Percentiles rank a stretch among this genome's conserved stretches.
Conservation (phyloP, 1,140 invertebrate species). For the Tetramorium alpestre region DNA sequence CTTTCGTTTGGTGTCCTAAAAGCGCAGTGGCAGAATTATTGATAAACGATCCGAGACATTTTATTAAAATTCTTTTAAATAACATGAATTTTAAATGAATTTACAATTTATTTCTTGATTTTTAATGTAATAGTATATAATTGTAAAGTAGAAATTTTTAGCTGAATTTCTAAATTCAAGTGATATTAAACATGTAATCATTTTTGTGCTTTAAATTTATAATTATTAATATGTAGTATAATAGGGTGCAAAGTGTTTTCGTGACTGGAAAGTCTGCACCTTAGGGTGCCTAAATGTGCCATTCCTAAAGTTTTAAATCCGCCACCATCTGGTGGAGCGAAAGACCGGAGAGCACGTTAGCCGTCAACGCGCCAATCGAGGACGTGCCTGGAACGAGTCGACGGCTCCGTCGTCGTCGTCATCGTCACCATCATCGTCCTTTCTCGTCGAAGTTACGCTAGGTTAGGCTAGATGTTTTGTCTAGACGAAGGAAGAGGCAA, state of each 20-base stretch:
- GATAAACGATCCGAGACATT: not conserved
- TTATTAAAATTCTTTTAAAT: not conserved
- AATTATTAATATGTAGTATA: slow-evolving; percentile 2
- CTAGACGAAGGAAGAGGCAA: slow-evolving; percentile 33
- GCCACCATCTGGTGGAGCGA: not conserved
- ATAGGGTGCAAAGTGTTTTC: not conserved
- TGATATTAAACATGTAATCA: not conserved
- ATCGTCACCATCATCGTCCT: slow-evolving; percentile 17
- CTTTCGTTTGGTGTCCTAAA: too few species aligned
- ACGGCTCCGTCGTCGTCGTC: slow-evolving; percentile 15
- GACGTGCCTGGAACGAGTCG: slow-evolving; percentile 15
- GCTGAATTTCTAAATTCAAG: not conserved
- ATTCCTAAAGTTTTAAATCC: slow-evolving; percentile 39
- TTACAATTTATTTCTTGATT: not conserved
- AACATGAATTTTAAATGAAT: not conserved
- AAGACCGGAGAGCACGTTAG: not conserved
- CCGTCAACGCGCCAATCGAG: slow-evolving; percentile 22
- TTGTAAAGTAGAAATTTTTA: not conserved
- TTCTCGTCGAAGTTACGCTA: slow-evolving; percentile 30
- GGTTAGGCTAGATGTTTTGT: slow-evolving; percentile 50
- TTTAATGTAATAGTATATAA: not conserved
- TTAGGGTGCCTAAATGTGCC: not conserved
- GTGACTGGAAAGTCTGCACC: not conserved
- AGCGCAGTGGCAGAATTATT: not conserved
- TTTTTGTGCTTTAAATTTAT: not conserved